Base-by-base conservation (phyloP, 2,888 invertebrate species). In the Colostygia pectinataria region DNA sequence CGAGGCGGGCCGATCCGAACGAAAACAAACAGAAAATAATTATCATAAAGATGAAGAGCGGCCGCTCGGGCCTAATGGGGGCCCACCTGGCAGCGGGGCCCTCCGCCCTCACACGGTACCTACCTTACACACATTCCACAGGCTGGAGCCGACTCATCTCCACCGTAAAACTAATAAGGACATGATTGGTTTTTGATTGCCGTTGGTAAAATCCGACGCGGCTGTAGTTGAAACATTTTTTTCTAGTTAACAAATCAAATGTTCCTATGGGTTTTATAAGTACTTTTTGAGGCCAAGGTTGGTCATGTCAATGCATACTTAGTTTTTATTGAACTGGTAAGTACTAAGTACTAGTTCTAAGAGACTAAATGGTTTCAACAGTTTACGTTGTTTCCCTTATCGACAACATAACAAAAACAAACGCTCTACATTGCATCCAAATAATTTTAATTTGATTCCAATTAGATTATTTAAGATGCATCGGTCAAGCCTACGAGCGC, bases 1-100 rank as follows among this genome's bases (percentile, higher is more conserved):
- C 80, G 82, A 85, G 84, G 86, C 86, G 87, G 85, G 80, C 79
- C 86, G 88, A 87, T 86, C 84, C 86, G 81, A 84, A 83, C 87
- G 88, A 90, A 90, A 90, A 90, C 90, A 89, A 90, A 90, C 89
- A 90, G 85, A 87, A 89, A 90, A 89, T 90, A 89, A 90, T 90
- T 90, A 90, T 88, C 89, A 89, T 89, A 89, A 90, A 89, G 89
- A 90, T 89, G 89, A 90, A 89, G 87, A 87, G 88, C 83, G 86
- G 81, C 89, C 89, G 89, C 87, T 82, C 81, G 79, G 80, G 77
- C 83, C 85, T 88, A 87, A 87, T 87, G 87, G 86, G 80, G 71
- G 85, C 80, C 88, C 88, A 86, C 87, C 87, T 87, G 88, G 89
- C 86, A 78, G 83, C 75, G 50, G 57, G 63, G 63, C 65, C 62